Percentiles rank a stretch among this genome's conserved stretches.
phyloP scores from a whole-genome alignment of 2,888 invertebrate species.

The Pimpla rufipes region DNA sequence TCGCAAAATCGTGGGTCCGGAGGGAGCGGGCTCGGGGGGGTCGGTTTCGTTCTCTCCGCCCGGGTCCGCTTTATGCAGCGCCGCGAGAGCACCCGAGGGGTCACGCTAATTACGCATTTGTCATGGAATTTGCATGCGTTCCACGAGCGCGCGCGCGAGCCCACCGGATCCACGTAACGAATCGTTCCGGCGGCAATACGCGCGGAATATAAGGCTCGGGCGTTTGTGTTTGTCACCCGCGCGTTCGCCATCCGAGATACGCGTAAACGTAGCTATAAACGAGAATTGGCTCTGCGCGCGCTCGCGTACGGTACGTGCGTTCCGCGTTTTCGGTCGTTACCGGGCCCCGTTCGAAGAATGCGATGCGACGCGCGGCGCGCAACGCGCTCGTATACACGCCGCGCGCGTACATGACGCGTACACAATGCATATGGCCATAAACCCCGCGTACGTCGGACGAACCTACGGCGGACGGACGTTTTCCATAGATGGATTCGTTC shows the following conservation, averaged over 20 bases:
- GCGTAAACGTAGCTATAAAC: conserved; percentile 63
- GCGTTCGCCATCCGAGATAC: conserved; percentile 43
- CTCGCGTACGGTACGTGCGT: conserved; percentile 15
- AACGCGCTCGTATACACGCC: not conserved
- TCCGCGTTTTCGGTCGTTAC: conserved; percentile 58
- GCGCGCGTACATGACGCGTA: conserved; percentile 13
- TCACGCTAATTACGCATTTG: conserved; percentile 81
- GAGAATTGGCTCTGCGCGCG: conserved; percentile 59
- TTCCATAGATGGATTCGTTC: conserved; percentile 38
- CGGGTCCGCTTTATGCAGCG: conserved; percentile 32
- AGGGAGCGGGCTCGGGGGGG: not conserved
- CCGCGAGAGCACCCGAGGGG: conserved; percentile 53
- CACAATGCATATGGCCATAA: not conserved
- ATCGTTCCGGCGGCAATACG: conserved; percentile 71
- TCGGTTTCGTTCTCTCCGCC: conserved; percentile 18
- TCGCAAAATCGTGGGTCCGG: conserved; percentile 41
- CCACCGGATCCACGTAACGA: conserved; percentile 71
- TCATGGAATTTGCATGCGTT: conserved; percentile 80
- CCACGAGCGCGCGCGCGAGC: conserved; percentile 67
- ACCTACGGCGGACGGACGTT: conserved; percentile 30
- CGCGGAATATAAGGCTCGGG: conserved; percentile 48
- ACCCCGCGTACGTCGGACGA: conserved; percentile 9
- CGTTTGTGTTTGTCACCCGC: conserved; percentile 55
- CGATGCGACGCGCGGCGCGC: conserved; percentile 13
- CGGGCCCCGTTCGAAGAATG: conserved; percentile 48